Conservation (phyloP, 2,797 vertebrate species). For the Phrynocephalus vlangalii region DNA sequence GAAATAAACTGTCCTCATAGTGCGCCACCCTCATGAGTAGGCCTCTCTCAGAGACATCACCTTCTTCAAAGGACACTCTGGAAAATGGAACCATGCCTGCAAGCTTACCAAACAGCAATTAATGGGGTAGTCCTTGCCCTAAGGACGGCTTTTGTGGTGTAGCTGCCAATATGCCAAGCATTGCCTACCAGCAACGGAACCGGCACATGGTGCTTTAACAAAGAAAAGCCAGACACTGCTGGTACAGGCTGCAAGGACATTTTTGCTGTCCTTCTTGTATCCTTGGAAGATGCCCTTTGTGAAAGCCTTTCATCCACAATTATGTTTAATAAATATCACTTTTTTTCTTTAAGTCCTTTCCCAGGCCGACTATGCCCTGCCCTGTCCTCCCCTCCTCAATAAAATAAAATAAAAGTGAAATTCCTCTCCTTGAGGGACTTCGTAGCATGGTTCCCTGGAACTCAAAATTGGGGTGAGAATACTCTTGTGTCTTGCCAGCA, state of each 20-base stretch:
- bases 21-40: not conserved
- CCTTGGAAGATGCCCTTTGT: not conserved
- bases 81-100: not conserved
- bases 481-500: too few species aligned
- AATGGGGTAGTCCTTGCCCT: not conserved
- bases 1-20: conserved; percentile 44
- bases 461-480: too few species aligned
- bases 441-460: not conserved
- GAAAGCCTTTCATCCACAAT: not conserved
- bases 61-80: not conserved
- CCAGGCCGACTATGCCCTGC: not conserved
- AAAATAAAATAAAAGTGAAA: not conserved
- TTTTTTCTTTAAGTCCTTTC: not conserved
- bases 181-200: not conserved
- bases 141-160: not conserved
- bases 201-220: not conserved
- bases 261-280: not conserved
- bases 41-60: not conserved
- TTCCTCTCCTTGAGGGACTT: not conserved
- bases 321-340: conserved; percentile 2
- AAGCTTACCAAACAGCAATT: not conserved
- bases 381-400: not conserved
- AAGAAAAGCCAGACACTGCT: too few species aligned
- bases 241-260: not conserved
- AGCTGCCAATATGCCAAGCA: not conserved